These are phyloP conservation scores for Tiliqua scincoides DNA, from an alignment of 2,113 vertebrate species.

Conservation along the genomic window DNA sequence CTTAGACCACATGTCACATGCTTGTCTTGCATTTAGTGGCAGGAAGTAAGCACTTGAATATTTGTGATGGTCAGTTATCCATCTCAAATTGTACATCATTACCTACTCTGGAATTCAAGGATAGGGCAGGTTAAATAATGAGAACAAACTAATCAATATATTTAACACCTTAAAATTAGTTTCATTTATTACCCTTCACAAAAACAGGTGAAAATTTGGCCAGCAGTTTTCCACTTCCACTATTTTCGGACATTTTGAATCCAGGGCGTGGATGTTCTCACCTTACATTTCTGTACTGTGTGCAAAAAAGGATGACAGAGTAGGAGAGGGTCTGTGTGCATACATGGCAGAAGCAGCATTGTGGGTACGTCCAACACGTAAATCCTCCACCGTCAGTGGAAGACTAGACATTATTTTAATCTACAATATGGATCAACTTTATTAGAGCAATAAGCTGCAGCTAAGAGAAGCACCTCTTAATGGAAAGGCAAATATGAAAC, in stretches of 20 bases:
- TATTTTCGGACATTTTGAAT: constrained; percentile 41
- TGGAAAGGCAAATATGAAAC: constrained; percentile 65
- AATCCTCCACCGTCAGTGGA: constrained; percentile 64
- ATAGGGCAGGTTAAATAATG: neutral
- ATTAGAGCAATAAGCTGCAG: constrained; percentile 64
- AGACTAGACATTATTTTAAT: constrained; percentile 65
- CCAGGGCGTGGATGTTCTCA: constrained; percentile 49
- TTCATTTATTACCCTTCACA: neutral
- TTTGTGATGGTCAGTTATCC: neutral
- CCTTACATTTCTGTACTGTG: constrained; percentile 55
- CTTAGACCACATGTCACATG: neutral
- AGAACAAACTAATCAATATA: neutral
- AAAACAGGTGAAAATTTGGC: constrained; percentile 9
- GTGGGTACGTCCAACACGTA: constrained; percentile 70
- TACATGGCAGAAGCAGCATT: constrained; percentile 59
- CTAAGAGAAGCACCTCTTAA: constrained; percentile 58
- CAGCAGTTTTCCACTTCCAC: constrained; percentile 6
- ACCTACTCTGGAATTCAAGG: neutral
- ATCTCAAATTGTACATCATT: neutral
- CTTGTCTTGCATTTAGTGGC: neutral
- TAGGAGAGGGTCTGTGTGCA: constrained; percentile 66
- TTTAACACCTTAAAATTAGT: neutral
- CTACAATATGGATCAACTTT: constrained; percentile 64
- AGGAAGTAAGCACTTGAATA: neutral
- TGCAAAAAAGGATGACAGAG: constrained; percentile 67